Percentiles rank a stretch among this genome's conserved stretches.
These are phyloP conservation scores for Amphiprion percula DNA, from an alignment of 2,113 vertebrate genomes.

Conservation along the genomic window DNA sequence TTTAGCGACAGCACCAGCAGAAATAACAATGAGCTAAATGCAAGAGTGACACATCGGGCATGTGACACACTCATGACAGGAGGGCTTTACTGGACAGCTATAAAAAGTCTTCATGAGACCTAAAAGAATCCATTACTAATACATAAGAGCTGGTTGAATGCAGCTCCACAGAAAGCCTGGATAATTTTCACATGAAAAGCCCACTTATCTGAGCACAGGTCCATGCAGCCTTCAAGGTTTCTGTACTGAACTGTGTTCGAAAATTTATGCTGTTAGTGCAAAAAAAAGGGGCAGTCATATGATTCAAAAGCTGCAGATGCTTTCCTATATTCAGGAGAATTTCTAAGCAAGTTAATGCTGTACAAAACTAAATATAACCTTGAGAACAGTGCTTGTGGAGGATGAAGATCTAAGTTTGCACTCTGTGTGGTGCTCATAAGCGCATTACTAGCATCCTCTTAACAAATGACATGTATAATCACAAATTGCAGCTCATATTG, in stretches of 20 bases:
- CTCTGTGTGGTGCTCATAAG: background rate
- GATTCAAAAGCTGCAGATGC: background rate
- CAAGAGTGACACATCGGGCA: background rate
- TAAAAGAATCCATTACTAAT: constrained; percentile 6
- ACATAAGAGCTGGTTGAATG: constrained; percentile 8
- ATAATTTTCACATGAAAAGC: constrained; percentile 27
- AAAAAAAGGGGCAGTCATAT: background rate
- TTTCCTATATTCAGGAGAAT: background rate
- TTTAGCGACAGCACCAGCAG: background rate
- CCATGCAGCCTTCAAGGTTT: constrained; percentile 18
- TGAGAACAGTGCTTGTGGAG: background rate
- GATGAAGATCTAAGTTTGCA: background rate
- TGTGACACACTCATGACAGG: background rate
- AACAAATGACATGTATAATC: background rate
- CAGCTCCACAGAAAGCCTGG: background rate
- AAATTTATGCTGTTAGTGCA: background rate
- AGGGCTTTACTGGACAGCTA: background rate
- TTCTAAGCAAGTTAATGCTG: background rate
- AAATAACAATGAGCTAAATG: background rate
- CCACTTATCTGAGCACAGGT: background rate
- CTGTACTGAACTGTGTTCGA: background rate
- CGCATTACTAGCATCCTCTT: background rate
- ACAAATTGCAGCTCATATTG: background rate
- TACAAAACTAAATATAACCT: background rate
- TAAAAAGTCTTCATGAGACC: background rate